phyloP scores from a whole-genome alignment of 2,888 invertebrate species.

The Eupelmus urozonus region DNA sequence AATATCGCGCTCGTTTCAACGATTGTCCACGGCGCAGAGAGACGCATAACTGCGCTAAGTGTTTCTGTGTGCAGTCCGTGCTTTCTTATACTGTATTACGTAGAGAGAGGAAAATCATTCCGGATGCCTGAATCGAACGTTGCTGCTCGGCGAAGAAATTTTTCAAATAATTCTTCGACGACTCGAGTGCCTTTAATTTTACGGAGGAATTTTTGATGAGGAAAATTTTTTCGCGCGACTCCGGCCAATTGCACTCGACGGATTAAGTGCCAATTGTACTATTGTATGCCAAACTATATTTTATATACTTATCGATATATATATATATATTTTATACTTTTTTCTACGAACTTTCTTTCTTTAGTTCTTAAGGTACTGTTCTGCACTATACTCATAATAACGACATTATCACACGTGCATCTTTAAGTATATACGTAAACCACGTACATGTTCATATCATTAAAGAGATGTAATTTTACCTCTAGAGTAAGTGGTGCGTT shows the following conservation, averaged over 20 bases:
- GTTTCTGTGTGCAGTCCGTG: neutral
- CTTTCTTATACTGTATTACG: neutral
- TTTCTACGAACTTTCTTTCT: slow-evolving; percentile 27
- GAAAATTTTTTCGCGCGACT: slow-evolving; percentile 28
- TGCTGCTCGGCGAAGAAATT: slow-evolving; percentile 32
- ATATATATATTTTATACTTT: slow-evolving; percentile 43
- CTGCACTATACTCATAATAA: slow-evolving; percentile 19
- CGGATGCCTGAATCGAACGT: slow-evolving; percentile 12
- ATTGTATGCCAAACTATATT: slow-evolving; percentile 58
- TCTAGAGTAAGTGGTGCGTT: slow-evolving; percentile 53
- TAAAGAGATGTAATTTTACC: slow-evolving; percentile 38
- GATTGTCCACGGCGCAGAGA: neutral
- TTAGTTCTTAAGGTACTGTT: slow-evolving; percentile 4
- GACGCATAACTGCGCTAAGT: too few species aligned
- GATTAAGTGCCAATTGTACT: slow-evolving; percentile 57
- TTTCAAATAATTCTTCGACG: neutral
- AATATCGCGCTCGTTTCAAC: slow-evolving; percentile 52
- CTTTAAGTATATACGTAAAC: slow-evolving; percentile 32
- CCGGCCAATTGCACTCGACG: slow-evolving; percentile 52
- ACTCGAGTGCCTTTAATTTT: slow-evolving; percentile 1
- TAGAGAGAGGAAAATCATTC: neutral
- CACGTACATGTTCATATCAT: slow-evolving; percentile 24
- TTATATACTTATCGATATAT: slow-evolving; percentile 14
- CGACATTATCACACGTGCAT: slow-evolving; percentile 13
- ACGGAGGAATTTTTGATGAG: slow-evolving; percentile 9